Base-by-base conservation (phyloP, 37 sponge, comb jelly and placozoan genomes). In the Agelas oroides region DNA sequence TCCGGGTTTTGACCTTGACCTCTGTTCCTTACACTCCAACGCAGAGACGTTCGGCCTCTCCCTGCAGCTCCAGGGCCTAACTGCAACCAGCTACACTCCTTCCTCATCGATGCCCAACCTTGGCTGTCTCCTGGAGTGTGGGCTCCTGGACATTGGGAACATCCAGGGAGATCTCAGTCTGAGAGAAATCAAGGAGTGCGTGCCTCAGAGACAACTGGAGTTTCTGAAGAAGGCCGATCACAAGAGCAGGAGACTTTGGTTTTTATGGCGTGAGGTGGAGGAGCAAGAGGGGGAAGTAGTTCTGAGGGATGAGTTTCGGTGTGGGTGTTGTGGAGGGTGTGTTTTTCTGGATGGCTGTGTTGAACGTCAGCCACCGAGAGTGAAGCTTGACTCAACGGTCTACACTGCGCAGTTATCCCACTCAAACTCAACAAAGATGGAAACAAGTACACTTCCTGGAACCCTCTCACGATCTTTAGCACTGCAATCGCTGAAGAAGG, bases 301-400 rank as follows among this genome's bases (percentile, higher is more conserved):
- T 46, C 46, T 46, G 46, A 46, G 3, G 46, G 33, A 1, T 21
- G 58, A 27, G 23, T 19, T 41, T 25, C 46, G 13, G 16, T 93
- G 94, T 78, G 94, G 94, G 0, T 93, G 94, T 34, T 86, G 70
- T 64, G 89, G 89, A 33, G 94, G 83, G 1, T 93, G 94, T 59
- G 53, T 24, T 8, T 93, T 93, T 55, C 81, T 77, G 8, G 84
- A 78, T 66, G 59, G 33, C 56, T 66, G 34, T 24, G 68, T 88
- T 13, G n/a, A 24, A 14, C 15, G 55, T 23, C 52, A 36, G 17
- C 66, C 66, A 31, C 54, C 25, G 23, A 24, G 52, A 21, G 53
- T 25, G 27, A 28, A 31, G 5, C 18, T 35, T 16, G 63, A 65
- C 17, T 82, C 62, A 1, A 62, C 73, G 23, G 83, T 82, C 19